Conservation (phyloP, 2,113 vertebrate genomes). For the Silurus asotus region DNA sequence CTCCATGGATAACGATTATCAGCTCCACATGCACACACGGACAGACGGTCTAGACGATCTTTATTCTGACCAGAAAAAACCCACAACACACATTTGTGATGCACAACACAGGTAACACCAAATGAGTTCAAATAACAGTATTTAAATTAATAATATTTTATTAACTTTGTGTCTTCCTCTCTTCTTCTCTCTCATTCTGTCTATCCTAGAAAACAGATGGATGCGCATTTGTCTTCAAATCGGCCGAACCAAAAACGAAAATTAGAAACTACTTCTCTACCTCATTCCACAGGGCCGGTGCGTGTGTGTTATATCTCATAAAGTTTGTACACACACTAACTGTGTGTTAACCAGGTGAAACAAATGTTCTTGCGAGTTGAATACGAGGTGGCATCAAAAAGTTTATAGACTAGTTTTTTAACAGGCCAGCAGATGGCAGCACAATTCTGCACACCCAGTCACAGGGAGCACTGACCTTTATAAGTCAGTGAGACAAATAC, state of each 20-base stretch:
- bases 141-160: neutral
- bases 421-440: too few species aligned
- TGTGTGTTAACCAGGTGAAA: neutral
- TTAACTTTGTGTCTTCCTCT: slow-evolving; percentile 15
- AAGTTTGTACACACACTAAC: too few species aligned
- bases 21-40: slow-evolving; percentile 82
- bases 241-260: slow-evolving; percentile 89
- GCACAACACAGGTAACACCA: slow-evolving; percentile 20
- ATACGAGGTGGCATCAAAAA: too few species aligned
- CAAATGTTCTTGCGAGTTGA: too few species aligned
- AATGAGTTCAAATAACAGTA: too few species aligned
- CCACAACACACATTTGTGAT: neutral
- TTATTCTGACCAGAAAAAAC: neutral
- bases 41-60: slow-evolving; percentile 64
- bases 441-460: too few species aligned
- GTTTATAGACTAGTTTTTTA: too few species aligned
- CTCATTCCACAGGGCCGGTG: slow-evolving; percentile 88
- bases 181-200: neutral
- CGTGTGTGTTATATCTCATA: slow-evolving; percentile 15
- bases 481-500: too few species aligned
- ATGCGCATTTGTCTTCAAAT: slow-evolving; percentile 80
- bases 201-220: slow-evolving; percentile 74
- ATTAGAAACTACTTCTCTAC: slow-evolving; percentile 81
- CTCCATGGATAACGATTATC: slow-evolving; percentile 97
- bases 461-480: too few species aligned